Evolutionary conservation across 2,113 vertebrate genomes (phyloP).

Genomic region (Actenoides lindsayi): DNA sequence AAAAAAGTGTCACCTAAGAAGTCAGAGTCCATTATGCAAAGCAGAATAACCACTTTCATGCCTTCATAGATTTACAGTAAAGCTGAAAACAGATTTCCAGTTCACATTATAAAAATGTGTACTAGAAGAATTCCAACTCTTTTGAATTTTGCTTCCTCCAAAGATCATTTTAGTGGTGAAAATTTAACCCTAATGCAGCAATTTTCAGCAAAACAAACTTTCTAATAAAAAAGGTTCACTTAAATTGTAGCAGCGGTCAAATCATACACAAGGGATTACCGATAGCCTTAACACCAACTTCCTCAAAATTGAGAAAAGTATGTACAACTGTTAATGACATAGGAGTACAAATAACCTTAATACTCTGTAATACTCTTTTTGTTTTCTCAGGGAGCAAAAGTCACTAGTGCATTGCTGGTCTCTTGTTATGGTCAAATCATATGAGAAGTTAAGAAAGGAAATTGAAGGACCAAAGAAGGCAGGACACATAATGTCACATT

Average conservation of each 20-base stretch:
- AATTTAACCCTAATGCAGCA: not conserved
- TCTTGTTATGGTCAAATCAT: not conserved
- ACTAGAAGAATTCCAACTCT: not conserved
- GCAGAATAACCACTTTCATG: not conserved
- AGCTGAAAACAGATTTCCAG: not conserved
- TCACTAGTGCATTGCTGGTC: not conserved
- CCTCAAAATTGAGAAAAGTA: not conserved
- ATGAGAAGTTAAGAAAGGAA: not conserved
- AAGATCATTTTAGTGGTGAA: not conserved
- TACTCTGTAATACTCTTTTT: not conserved
- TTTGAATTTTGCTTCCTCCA: not conserved
- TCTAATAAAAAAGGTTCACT: not conserved
- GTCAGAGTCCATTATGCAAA: not conserved
- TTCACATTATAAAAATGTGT: not conserved
- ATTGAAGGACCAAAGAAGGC: not conserved
- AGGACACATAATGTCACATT: not conserved
- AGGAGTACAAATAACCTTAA: not conserved
- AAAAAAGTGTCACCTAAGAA: not conserved
- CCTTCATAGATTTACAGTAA: not conserved
- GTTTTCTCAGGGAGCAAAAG: not conserved
- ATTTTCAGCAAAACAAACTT: not conserved
- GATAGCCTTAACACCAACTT: not conserved
- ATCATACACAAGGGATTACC: not conserved
- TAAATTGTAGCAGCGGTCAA: not conserved
- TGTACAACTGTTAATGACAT: not conserved